Evolutionary conservation across 2,113 vertebrate species (phyloP).

Genomic region (Heloderma charlesbogerti): DNA sequence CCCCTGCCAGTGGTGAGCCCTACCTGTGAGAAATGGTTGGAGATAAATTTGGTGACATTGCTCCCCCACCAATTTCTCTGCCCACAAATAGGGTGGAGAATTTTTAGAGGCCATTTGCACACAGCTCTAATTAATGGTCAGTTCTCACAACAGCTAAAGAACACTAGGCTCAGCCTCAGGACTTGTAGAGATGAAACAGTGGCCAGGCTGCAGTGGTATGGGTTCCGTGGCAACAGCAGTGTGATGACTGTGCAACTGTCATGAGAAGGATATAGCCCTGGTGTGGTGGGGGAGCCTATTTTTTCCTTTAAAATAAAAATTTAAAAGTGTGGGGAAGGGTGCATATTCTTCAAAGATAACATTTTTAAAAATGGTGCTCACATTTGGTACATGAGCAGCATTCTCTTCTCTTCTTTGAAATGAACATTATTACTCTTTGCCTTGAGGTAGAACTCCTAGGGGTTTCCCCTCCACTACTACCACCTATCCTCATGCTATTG

Average conservation of each 20-base stretch:
- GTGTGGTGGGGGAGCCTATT: not conserved
- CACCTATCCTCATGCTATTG: not conserved
- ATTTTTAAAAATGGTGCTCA: not conserved
- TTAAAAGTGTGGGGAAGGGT: not conserved
- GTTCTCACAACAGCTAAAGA: not conserved
- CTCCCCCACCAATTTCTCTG: no score
- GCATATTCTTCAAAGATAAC: not conserved
- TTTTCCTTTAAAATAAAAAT: not conserved
- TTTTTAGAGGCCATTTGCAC: no score
- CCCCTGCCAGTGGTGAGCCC: no score
- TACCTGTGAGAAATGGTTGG: no score
- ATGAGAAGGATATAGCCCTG: not conserved
- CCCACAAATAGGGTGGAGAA: not conserved
- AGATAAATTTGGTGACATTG: no score
- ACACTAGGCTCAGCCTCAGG: not conserved
- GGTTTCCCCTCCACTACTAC: not conserved
- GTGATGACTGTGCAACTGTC: not conserved
- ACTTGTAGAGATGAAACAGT: not conserved
- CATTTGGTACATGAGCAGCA: not conserved
- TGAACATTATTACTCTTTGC: not conserved
- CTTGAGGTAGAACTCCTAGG: not conserved
- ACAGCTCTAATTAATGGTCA: no score
- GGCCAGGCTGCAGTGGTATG: not conserved
- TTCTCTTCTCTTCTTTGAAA: not conserved
- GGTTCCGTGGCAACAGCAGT: not conserved